phyloP scores from a whole-genome alignment of 2,888 invertebrate species.

The Zonitis immaculata region DNA sequence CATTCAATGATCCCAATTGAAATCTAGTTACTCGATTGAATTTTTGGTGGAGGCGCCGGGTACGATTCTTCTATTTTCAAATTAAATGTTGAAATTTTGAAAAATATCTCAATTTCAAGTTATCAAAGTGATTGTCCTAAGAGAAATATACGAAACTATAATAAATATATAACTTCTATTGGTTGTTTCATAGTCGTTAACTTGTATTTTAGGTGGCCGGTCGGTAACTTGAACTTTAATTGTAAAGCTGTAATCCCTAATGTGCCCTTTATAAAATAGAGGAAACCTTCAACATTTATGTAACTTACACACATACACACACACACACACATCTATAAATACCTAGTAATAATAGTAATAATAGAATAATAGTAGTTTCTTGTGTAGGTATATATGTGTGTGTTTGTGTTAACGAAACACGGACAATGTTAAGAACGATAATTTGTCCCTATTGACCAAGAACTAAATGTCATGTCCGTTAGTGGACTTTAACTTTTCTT shows the following conservation, averaged over 20 bases:
- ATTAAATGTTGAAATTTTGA: too few relatives aligned
- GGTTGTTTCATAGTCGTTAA: slow-evolving; percentile 19
- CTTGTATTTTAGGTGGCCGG: slow-evolving; percentile 13
- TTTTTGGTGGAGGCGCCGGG: too few relatives aligned
- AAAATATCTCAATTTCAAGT: too few relatives aligned
- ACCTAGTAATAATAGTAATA: slow-evolving; percentile 11
- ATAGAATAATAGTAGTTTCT: background rate
- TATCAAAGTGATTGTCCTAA: too few relatives aligned
- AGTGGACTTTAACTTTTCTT: background rate
- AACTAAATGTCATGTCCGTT: background rate
- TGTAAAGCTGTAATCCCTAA: slow-evolving; percentile 17
- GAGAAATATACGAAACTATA: too few relatives aligned
- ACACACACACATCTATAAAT: background rate
- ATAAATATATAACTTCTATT: too few relatives aligned
- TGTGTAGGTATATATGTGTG: too few relatives aligned
- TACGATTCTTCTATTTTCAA: too few relatives aligned
- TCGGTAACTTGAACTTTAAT: slow-evolving; percentile 17
- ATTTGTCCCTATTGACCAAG: background rate
- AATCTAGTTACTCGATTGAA: too few relatives aligned
- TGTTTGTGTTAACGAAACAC: background rate
- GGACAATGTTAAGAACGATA: background rate
- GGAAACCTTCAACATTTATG: slow-evolving; percentile 10
- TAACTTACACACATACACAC: too few relatives aligned
- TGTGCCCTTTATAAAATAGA: slow-evolving; percentile 13
- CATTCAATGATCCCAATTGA: too few relatives aligned